Percentiles rank a stretch among this genome's conserved stretches.
phyloP scores from a whole-genome alignment of 2,113 vertebrate species.

The Alosa alosa region DNA sequence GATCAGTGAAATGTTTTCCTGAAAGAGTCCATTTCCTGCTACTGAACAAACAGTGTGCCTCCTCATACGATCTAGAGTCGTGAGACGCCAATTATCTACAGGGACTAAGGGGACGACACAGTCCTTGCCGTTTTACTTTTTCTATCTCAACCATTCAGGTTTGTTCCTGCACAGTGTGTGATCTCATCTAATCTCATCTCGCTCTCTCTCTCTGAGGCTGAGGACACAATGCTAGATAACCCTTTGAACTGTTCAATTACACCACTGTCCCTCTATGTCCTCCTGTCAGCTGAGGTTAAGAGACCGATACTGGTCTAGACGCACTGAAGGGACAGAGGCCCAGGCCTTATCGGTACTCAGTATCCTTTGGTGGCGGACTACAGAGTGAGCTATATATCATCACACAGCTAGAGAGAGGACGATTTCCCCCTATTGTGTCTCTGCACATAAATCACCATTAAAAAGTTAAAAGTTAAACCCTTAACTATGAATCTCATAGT shows the following conservation, averaged over 20 bases:
- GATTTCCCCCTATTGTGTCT: not conserved
- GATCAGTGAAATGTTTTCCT: not conserved
- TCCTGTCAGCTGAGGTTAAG: conserved; percentile 23
- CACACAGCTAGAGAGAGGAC: not conserved
- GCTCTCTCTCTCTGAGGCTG: not conserved
- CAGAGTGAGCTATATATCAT: not conserved
- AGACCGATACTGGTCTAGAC: conserved; percentile 16
- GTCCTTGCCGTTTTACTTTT: not conserved
- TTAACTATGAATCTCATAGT: not conserved
- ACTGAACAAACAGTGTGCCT: not conserved
- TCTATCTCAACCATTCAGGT: not conserved
- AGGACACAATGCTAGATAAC: conserved; percentile 10
- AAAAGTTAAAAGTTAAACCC: not conserved
- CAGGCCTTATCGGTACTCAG: conserved; percentile 32
- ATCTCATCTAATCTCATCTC: not conserved
- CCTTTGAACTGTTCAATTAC: conserved; percentile 8
- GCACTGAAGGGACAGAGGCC: conserved; percentile 22
- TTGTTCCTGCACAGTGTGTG: not conserved
- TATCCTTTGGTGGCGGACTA: conserved; percentile 13
- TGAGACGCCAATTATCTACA: conserved; percentile 13
- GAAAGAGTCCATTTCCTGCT: not conserved
- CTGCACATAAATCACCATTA: not conserved
- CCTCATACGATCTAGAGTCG: not conserved
- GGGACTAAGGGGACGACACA: not conserved
- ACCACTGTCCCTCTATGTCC: not conserved